phyloP scores from a whole-genome alignment of 2,888 invertebrate genomes.

The Ditylenchus weischeri region DNA sequence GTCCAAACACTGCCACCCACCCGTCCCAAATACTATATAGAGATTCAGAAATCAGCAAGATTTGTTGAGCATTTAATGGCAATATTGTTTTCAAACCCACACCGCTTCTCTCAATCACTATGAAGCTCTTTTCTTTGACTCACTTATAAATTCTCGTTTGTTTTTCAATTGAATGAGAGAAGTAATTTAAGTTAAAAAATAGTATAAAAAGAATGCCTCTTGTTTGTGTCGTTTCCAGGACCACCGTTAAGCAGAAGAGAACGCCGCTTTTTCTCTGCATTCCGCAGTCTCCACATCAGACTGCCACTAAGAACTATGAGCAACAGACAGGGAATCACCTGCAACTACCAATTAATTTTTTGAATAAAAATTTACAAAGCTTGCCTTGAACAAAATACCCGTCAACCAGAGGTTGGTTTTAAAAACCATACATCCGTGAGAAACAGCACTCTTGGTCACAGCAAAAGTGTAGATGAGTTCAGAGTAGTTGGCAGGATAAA shows the following conservation, averaged over 20 bases:
- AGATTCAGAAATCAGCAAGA: too few species aligned
- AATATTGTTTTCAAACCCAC: too few species aligned
- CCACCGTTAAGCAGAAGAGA: constrained; percentile 29
- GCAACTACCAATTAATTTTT: constrained; percentile 15
- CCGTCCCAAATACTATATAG: too few species aligned
- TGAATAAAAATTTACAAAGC: constrained; percentile 2
- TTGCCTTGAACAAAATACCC: constrained; percentile 48
- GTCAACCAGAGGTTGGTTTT: constrained; percentile 57
- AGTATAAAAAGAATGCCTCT: constrained; percentile 15
- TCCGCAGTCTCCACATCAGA: constrained; percentile 45
- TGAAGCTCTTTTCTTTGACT: too few species aligned
- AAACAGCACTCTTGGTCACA: constrained; percentile 39
- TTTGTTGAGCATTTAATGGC: too few species aligned
- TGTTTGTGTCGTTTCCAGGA: constrained; percentile 23
- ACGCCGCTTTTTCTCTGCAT: constrained; percentile 48
- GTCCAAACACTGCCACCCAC: too few species aligned
- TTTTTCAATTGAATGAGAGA: too few species aligned
- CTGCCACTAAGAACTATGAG: constrained; percentile 47
- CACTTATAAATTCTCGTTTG: too few species aligned
- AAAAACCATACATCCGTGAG: constrained; percentile 49
- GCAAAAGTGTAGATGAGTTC: constrained; percentile 48
- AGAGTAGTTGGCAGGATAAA: constrained; percentile 37
- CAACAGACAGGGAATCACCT: constrained; percentile 54
- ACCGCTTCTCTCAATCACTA: too few species aligned
- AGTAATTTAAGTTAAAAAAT: too few species aligned